Base-by-base conservation (phyloP, 2,888 invertebrate genomes). In the Vesta saturnalis region DNA sequence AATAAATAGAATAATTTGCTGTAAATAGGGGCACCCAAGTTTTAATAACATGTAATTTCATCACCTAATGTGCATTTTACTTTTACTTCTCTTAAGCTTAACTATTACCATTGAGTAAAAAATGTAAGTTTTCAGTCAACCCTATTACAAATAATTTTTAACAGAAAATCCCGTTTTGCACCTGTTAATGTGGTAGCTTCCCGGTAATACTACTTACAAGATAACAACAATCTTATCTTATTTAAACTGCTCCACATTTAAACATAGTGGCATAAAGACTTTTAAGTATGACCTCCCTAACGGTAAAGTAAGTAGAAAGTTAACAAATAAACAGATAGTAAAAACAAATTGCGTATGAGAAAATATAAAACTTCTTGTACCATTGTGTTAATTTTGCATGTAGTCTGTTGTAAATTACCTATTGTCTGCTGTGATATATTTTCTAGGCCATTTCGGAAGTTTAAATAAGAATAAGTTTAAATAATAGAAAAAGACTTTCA, bases 401-500 rank as follows among this genome's bases (percentile, higher is more conserved):
- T 49, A 49, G 10, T 49, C 47, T 49, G 47, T 16, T 49, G 47
- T 49, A 49, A 49, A 49, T 18, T 49, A 49, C 47, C 47, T 18
- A 49, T 49, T 49, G 47, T 49, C 15, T 12, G 12, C 12, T 19
- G 52, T 19, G 52, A 18, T 52, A 19, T n/a, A 52, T 52, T 52
- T 52, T 52, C 52, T 52, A 21, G 21, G 52, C 12, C 19, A 19
- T 18, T 18, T 18, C 47, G 18, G 18, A 49, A 16, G 47, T 49
- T 18, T 49, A 3, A 52, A 52, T 47, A 16, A 47, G 14, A 16
- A 14, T 8, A 43, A n/a, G 5, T 3, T n/a, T 5, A 3, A 8
- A 3, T 43, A 5, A n/a, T 43, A 43, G 23, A 5, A 43, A 49
- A 49, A 19, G 12, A 52, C 52, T 52, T 52, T 52, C 52, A 52